Evolutionary conservation across 2,888 invertebrate genomes (phyloP), one percentile per base, ranked within the genome.

Genomic region (Himalopsyche tibetana): DNA sequence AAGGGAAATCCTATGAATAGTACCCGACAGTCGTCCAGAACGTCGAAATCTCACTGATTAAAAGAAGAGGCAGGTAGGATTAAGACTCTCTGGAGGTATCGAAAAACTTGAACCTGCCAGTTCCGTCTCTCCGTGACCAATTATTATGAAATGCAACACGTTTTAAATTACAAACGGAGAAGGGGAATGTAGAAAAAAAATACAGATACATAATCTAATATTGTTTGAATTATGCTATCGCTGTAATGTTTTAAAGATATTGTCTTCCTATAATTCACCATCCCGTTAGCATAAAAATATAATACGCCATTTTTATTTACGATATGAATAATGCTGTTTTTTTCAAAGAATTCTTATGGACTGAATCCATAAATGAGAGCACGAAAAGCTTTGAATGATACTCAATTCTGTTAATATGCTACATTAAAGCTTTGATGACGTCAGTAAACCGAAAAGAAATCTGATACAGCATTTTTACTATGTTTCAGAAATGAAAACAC

Each of bases 391-490:
- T 28, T 8, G 28, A 63, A 63, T 63, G 63, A 19, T 19, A 63
- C 28, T 19, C 63, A 63, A 63, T n/a, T 28, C 19, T 19, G 63
- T 63, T 63, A 63, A 63, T 19, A 63, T 63, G 19, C 8, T 19
- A 63, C 19, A 19, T 63, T 63, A 19, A n/a, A 63, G 63, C 4
- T 63, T 19, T 63, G 63, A 63, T 63, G 63, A 63, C 63, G 28
- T 63, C 63, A 63, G 63, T 63, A 19, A 19, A 63, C 19, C 19
- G 28, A 11, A 63, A 28, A 28, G 6, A 63, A 63, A 15, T 55
- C 56, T n/a, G 56, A 56, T n/a, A 56, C n/a, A 55, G 11, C 55
- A 56, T 56, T 56, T 56, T 56, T 56, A 56, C 8, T 56, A 56
- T 56, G 56, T 56, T 56, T 19, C n/a, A 56, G 56, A 56, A 3